Evolutionary conservation across 1,140 invertebrate species (phyloP), one percentile per base, ranked within the genome.

Genomic region (Zophobas atratus): DNA sequence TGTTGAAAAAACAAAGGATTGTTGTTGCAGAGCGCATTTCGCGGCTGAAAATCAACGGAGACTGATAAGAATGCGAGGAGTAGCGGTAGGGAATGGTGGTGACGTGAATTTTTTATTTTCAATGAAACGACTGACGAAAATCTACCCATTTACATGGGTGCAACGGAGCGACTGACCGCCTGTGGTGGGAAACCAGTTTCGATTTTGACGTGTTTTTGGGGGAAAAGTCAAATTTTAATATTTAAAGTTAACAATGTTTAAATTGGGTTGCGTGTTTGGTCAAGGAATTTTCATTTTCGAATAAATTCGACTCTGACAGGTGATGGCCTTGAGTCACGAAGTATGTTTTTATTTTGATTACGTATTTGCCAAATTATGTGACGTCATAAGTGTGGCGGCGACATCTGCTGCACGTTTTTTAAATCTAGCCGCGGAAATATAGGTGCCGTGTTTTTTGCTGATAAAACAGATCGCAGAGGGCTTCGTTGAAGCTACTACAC

Each of bases 21-120:
- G 39, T 32, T n/a, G 60, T 43, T 6, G 60, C 3, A 5, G 60
- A 43, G 39, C 60, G 39, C 60, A 67, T 67, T 67, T 67, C 43
- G 6, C 55, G 36, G n/a, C 2, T 20, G 49, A 20, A 20, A 51
- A 51, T 20, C 49, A 20, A 51, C n/a, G 4, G 49, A 20, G 60
- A 67, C 60, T 67, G 60, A 67, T 67, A 67, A 67, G 6, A 57
- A 56, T 6, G 32, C 1, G 55, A 20, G 3, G 49, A n/a, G 34
- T 8, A 70, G 43, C 43, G 63, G 38, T 39, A 39, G 38, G 63
- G 63, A 63, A 63, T 49, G 3, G n/a, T 20, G 43, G 49, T 20
- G 49, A 51, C 49, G 49, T 51, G 49, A 51, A 51, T 51, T 4
- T 46, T 46, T 51, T 51, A n/a, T 51, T 51, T n/a, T 6, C 2